Base-by-base conservation (phyloP, 2,797 vertebrate genomes). In the Phataginus tetradactyla region DNA sequence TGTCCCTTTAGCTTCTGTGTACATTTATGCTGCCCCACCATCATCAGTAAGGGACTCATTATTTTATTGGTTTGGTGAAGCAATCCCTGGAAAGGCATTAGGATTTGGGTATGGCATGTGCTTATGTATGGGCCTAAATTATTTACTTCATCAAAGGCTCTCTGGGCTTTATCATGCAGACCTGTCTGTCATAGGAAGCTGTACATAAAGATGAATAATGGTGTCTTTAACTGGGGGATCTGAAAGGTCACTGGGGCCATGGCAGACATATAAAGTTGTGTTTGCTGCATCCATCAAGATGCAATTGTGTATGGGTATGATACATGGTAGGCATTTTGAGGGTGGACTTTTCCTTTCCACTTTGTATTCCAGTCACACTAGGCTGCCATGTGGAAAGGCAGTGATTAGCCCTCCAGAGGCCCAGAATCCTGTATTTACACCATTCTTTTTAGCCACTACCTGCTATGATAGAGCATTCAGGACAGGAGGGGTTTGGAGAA, bases 111-210 rank as follows among this genome's bases (percentile, higher is more conserved):
- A 29, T 34, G 86, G 91, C 95, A 91, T 88, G 90, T 94, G 68
- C 93, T 96, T 94, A 81, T 86, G 80, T 34, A 80, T 96, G 75
- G 53, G 91, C 64, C 87, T 97, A 86, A 97, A 95, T 97, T 98
- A 45, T 96, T 98, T 94, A 86, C 97, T 97, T 98, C 96, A 97
- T 97, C 80, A 91, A 81, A 63, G 34, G 94, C 68, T 86, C 78
- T 97, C 95, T 90, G 94, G 81, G 96, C 81, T 91, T 97, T 94
- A 94, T 98, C 66, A 89, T 94, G 66, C 71, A 96, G 68, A 53
- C 68, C 66, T 97, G 89, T 74, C 59, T 97, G 89, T 74, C 59
- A 95, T 21, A 77, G 71, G 42, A n/a, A 85, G 97, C n/a, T 80
- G 55, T 94, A 79, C 32, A 6, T 97, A 95, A 97, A 97, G 96